Conservation (phyloP, 2,888 invertebrate species). For the Pterobdella sp. region DNA sequence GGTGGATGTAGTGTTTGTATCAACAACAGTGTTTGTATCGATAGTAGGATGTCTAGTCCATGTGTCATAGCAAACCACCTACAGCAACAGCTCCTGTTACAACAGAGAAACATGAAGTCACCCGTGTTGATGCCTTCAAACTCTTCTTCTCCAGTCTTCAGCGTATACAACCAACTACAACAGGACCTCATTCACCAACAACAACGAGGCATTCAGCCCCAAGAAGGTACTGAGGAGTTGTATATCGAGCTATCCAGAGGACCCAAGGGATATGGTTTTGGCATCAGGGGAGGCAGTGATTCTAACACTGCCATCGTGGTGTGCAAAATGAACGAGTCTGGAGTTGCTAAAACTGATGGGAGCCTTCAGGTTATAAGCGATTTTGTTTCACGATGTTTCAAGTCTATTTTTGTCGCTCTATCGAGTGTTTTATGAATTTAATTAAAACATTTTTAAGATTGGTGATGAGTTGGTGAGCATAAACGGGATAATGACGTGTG, state of each 20-base stretch:
- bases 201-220: not conserved
- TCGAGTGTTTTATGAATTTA: not conserved
- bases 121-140: not conserved
- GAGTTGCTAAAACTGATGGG: constrained; percentile 51
- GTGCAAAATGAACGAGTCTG: constrained; percentile 62
- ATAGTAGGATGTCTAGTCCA: not conserved
- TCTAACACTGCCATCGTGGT: constrained; percentile 69
- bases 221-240: constrained; percentile 50
- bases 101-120: not conserved
- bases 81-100: not conserved
- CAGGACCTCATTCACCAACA: not conserved
- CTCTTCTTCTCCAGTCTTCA: not conserved
- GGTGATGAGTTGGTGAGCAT: constrained; percentile 66
- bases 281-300: constrained; percentile 66
- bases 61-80: too few relatives aligned
- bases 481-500: constrained; percentile 62
- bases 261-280: constrained; percentile 66
- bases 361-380: constrained; percentile 44
- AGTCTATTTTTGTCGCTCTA: not conserved
- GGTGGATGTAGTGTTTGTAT: not conserved
- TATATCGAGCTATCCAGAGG: constrained; percentile 62
- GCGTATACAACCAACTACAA: not conserved
- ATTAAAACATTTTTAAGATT: constrained; percentile 51
- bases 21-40: not conserved
- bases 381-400: not conserved